A percentile compares a stretch with the other conserved stretches of the same genome.
Conservation (phyloP, 2,888 invertebrate genomes). For the Altica lythri region DNA sequence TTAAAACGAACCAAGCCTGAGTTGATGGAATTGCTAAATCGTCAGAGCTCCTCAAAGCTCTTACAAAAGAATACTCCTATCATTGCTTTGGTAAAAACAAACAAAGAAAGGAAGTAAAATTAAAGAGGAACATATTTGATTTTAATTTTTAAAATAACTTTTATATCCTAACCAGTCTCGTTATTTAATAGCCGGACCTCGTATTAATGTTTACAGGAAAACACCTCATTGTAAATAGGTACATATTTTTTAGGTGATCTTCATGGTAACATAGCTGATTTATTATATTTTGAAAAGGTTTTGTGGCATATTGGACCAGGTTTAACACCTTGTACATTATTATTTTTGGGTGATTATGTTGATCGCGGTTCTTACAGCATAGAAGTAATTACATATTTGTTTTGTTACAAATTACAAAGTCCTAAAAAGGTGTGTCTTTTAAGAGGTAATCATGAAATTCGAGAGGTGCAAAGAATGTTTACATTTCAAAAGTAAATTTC, state of each 20-base stretch:
- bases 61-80: too few relatives aligned
- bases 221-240: not conserved
- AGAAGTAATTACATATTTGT: constrained; percentile 72
- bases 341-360: constrained; percentile 79
- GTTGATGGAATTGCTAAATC: not conserved
- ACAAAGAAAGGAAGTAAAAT: too few relatives aligned
- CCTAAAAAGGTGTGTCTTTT: constrained; percentile 68
- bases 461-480: constrained; percentile 74
- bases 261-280: constrained; percentile 73
- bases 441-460: constrained; percentile 78
- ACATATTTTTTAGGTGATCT: constrained; percentile 64
- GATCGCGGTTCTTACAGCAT: constrained; percentile 72
- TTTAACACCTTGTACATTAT: constrained; percentile 66
- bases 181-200: not conserved
- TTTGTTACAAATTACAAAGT: constrained; percentile 71
- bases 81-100: too few relatives aligned
- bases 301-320: constrained; percentile 72
- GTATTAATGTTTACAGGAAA: not conserved
- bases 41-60: not conserved
- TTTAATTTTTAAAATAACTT: too few relatives aligned
- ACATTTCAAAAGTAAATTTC: constrained; percentile 66
- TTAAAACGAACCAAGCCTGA: too few relatives aligned
- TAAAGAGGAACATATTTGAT: too few relatives aligned
- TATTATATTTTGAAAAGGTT: constrained; percentile 70
- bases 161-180: too few relatives aligned